phyloP scores from a whole-genome alignment of 2,888 invertebrate species.

The Plutella xylostella region DNA sequence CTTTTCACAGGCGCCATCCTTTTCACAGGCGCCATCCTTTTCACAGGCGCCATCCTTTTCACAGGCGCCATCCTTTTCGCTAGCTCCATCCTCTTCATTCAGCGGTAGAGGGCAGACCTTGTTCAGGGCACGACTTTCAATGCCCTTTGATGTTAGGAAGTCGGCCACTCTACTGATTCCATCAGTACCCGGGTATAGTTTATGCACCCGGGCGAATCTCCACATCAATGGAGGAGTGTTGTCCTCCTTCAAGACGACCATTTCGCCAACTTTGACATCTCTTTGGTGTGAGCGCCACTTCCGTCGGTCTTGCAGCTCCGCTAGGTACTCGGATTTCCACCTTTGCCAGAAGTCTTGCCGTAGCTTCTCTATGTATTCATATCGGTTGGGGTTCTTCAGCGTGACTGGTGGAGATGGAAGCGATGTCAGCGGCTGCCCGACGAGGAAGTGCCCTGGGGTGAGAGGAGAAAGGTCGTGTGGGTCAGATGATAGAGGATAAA shows the following conservation, averaged over 20 bases:
- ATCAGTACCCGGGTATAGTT: neutral
- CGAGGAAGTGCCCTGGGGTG: no score
- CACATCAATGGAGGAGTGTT: neutral
- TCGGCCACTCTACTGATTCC: neutral
- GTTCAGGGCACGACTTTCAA: neutral
- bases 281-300: neutral
- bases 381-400: neutral
- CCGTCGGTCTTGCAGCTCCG: neutral
- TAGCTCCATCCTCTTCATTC: no score
- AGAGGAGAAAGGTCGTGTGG: neutral
- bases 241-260: neutral
- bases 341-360: neutral
- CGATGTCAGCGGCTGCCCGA: no score
- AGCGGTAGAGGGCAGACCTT: neutral
- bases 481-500: neutral
- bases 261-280: neutral
- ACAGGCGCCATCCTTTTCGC: no score
- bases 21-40: no score
- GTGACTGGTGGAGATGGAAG: no score
- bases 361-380: neutral
- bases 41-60: no score
- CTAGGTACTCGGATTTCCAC: neutral
- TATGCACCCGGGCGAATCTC: neutral
- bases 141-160: neutral
- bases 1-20: no score